Evolutionary conservation across 2,113 vertebrate species (phyloP).

Genomic region (Probosciger aterrimus): DNA sequence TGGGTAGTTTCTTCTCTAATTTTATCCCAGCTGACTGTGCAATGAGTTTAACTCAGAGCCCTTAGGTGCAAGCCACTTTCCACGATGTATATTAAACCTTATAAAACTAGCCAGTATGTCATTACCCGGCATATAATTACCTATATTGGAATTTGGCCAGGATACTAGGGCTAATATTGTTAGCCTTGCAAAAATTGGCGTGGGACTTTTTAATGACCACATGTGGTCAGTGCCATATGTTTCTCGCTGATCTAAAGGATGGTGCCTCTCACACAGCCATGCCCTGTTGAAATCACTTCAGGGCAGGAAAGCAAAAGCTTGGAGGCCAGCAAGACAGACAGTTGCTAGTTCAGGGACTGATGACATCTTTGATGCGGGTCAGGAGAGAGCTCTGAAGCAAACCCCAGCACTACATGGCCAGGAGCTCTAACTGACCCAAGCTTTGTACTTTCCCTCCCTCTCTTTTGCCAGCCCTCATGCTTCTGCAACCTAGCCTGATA

Average conservation of each 20-base stretch:
- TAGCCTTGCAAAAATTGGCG: conserved; percentile 65
- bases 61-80: conserved; percentile 58
- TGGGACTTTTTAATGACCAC: conserved; percentile 60
- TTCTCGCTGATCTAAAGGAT: conserved; percentile 17
- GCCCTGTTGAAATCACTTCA: conserved; percentile 4
- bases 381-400: not conserved
- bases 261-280: not conserved
- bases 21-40: conserved; percentile 70
- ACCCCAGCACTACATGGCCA: not conserved
- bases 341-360: not conserved
- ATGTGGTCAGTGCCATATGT: conserved; percentile 61
- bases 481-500: not conserved
- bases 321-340: not conserved
- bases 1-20: conserved; percentile 72
- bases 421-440: not conserved
- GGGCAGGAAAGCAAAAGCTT: not conserved
- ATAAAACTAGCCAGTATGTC: conserved; percentile 55
- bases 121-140: conserved; percentile 64
- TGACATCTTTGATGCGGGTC: not conserved
- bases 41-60: conserved; percentile 62
- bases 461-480: not conserved
- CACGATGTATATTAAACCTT: conserved; percentile 58
- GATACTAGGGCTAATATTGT: conserved; percentile 64
- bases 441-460: not conserved
- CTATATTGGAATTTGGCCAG: conserved; percentile 66